A percentile compares a stretch with the other conserved stretches of the same genome.
Evolutionary conservation across 2,888 invertebrate genomes (phyloP).

Genomic region (Matsumyia berberina): DNA sequence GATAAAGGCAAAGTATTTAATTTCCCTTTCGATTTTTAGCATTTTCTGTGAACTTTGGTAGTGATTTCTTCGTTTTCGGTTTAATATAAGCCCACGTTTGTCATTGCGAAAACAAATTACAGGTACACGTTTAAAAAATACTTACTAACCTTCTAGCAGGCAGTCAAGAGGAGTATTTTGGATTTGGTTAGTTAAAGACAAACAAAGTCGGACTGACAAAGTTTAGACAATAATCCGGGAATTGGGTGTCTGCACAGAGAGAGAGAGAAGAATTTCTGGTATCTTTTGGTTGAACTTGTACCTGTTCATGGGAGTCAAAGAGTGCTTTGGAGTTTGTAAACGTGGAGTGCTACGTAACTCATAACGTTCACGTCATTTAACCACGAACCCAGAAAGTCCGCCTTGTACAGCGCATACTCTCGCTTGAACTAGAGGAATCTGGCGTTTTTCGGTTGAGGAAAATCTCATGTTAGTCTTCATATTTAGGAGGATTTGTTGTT

Average conservation of each 20-base stretch:
- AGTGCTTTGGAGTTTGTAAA: neutral
- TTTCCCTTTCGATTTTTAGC: slow-evolving; percentile 68
- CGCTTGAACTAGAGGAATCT: too few species aligned
- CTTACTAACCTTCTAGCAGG: slow-evolving; percentile 65
- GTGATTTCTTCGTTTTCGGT: slow-evolving; percentile 28
- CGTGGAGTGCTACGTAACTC: neutral
- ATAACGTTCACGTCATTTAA: too few species aligned
- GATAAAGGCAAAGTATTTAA: slow-evolving; percentile 46
- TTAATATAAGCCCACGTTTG: slow-evolving; percentile 55
- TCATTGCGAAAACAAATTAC: slow-evolving; percentile 70
- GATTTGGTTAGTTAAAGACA: slow-evolving; percentile 11
- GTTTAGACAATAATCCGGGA: slow-evolving; percentile 13
- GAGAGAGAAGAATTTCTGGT: slow-evolving; percentile 44
- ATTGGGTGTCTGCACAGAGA: slow-evolving; percentile 38
- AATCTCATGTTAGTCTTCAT: too few species aligned
- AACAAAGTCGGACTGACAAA: neutral
- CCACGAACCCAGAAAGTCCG: too few species aligned
- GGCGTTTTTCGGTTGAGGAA: too few species aligned
- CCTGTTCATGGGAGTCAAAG: slow-evolving; percentile 27
- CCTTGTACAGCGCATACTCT: too few species aligned
- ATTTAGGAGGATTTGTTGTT: too few species aligned
- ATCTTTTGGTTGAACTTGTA: slow-evolving; percentile 48
- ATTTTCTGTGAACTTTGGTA: slow-evolving; percentile 56
- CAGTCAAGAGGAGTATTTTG: neutral
- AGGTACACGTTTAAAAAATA: slow-evolving; percentile 71